Base-by-base conservation (phyloP, 2,797 vertebrate species). In the Ptychobarbus kaznakovi region DNA sequence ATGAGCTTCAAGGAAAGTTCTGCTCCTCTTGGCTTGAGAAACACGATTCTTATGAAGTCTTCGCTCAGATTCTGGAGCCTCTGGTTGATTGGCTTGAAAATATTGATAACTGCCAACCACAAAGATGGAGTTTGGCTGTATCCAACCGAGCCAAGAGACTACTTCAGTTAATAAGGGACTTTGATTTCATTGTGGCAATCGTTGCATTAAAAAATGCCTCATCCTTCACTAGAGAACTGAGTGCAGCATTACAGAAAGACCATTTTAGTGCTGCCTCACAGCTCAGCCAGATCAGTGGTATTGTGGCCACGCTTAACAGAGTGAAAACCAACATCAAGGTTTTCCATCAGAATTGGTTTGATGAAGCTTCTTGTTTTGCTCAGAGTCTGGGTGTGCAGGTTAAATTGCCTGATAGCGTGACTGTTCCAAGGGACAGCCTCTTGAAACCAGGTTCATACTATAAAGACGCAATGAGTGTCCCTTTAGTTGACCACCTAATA, bases 271-370 rank as follows among this genome's bases (percentile, higher is more conserved):
- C 95, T 0, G 95, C 95, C 0, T 96, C 95, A 4, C 96, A 96
- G 76, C 95, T 96, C 65, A 96, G 94, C 90, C 95, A 96, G 88
- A 96, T 96, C 86, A 91, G 89, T 44, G 96, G 96, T 15, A 96
- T 96, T 18, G 93, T 96, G 86, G 93, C 95, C 80, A 95, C 95
- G 0, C 92, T 96, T 58, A 96, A 94, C 88, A 80, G 96, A 86
- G 95, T 96, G 16, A 96, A 96, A 87, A 96, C 96, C 11, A 96
- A 95, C 63, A 95, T 96, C 88, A 96, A 96, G 84, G 93, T 96
- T 68, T 96, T 96, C 77, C 96, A 96, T 88, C 96, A 96, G 89
- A 96, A 95, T 90, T 96, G 96, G 96, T 96, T 95, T 72, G 95
- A 96, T 4, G 96, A 96, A 90, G 94, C 96, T 1, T 95, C 92